These are phyloP conservation scores for Megalops atlanticus DNA, from an alignment of 2,113 vertebrate genomes.

Conservation along the genomic window DNA sequence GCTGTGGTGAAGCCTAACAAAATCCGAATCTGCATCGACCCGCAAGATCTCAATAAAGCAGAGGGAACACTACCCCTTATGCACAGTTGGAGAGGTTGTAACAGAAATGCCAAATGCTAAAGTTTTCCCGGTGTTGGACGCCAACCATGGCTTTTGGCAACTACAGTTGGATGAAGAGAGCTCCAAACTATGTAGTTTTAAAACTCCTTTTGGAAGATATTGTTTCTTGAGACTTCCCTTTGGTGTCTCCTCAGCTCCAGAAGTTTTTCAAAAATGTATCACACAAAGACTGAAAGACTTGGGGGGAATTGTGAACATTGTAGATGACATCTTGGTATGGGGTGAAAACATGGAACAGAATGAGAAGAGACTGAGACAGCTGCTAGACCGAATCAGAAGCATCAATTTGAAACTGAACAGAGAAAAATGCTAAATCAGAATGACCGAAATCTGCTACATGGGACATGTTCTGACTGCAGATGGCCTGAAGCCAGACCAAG, in stretches of 20 bases:
- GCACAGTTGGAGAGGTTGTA: too few species aligned
- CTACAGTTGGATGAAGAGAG: background rate
- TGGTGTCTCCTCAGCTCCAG: background rate
- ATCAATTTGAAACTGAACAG: conserved; percentile 14
- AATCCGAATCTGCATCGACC: too few species aligned
- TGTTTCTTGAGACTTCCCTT: background rate
- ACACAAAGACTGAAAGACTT: background rate
- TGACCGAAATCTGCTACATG: conserved; percentile 25
- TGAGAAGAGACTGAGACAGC: background rate
- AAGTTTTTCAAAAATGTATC: background rate
- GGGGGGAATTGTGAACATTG: background rate
- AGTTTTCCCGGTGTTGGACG: too few species aligned
- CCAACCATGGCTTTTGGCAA: too few species aligned
- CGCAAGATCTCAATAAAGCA: too few species aligned
- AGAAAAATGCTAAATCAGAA: conserved; percentile 23
- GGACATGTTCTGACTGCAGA: conserved; percentile 11
- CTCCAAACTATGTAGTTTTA: background rate
- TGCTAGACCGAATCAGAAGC: background rate
- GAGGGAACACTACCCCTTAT: too few species aligned
- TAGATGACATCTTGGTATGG: too few species aligned
- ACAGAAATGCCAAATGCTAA: too few species aligned
- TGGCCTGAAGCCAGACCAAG: background rate
- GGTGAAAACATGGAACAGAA: too few species aligned
- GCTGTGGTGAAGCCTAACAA: too few species aligned
- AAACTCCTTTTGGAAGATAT: background rate